A percentile compares a stretch with the other conserved stretches of the same genome.
phyloP scores from a whole-genome alignment of 2,113 vertebrate species.

The Coptodon rendalli region DNA sequence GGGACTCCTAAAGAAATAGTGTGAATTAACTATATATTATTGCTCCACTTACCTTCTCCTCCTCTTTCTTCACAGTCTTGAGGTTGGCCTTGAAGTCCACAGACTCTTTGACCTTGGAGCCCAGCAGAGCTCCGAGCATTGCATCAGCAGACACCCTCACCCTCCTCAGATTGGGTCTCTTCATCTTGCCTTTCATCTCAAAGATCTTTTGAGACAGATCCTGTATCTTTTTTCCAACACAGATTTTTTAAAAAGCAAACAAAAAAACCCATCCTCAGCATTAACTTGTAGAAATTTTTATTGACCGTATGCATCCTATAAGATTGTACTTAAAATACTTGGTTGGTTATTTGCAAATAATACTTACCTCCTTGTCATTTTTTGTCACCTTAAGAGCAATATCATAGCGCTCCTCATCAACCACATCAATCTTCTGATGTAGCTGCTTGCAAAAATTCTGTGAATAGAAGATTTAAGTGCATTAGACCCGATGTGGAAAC shows the following conservation, averaged over 20 bases:
- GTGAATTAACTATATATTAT: not conserved
- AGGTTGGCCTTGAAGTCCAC: constrained; percentile 76
- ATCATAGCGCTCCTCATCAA: constrained; percentile 76
- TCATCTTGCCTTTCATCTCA: constrained; percentile 79
- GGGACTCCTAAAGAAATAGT: not conserved
- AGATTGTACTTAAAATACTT: not conserved
- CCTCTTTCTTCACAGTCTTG: constrained; percentile 79
- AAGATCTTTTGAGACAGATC: constrained; percentile 72
- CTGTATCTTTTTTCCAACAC: constrained; percentile 46
- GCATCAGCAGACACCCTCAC: constrained; percentile 78
- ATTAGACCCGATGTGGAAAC: not conserved
- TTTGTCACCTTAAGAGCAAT: constrained; percentile 66
- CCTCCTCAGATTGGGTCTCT: constrained; percentile 72
- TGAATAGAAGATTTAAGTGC: not conserved
- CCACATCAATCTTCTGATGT: constrained; percentile 68
- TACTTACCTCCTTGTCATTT: constrained; percentile 61
- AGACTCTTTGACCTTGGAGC: constrained; percentile 71
- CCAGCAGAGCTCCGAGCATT: constrained; percentile 75
- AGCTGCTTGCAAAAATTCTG: constrained; percentile 73
- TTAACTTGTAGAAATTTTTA: not conserved
- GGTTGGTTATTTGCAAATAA: not conserved
- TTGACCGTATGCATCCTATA: not conserved
- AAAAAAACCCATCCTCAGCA: rapidly evolving
- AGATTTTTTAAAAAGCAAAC: not conserved
- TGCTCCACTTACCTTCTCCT: constrained; percentile 64